Conservation (phyloP, 1,140 invertebrate species). For the Drosophila ohnishii region DNA sequence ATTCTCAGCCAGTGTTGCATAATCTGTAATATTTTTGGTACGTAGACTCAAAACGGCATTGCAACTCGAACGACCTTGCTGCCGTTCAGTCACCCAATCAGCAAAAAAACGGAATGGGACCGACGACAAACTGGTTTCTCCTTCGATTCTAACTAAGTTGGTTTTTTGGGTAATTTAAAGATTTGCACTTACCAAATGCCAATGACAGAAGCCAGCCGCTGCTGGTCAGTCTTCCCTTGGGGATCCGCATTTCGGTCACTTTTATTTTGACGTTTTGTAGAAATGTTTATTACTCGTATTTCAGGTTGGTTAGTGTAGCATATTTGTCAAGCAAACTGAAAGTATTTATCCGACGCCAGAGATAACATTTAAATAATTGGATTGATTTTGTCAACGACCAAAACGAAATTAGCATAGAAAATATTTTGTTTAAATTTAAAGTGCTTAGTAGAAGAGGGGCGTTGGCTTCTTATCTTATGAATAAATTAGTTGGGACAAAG, state of each 20-base stretch:
- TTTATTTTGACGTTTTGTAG: background rate
- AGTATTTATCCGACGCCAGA: slow-evolving; percentile 19
- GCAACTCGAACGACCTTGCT: slow-evolving; percentile 64
- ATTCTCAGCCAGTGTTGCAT: slow-evolving; percentile 47
- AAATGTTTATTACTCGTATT: slow-evolving; percentile 32
- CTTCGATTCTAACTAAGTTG: slow-evolving; percentile 38
- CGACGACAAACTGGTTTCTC: slow-evolving; percentile 56
- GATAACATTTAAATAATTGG: slow-evolving; percentile 21
- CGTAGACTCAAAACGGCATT: slow-evolving; percentile 40
- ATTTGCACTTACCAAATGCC: slow-evolving; percentile 77
- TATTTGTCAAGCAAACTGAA: slow-evolving; percentile 45
- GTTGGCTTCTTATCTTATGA: slow-evolving; percentile 16
- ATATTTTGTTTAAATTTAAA: background rate
- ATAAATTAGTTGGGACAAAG: slow-evolving; percentile 43
- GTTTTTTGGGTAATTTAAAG: slow-evolving; percentile 42
- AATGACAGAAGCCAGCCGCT: slow-evolving; percentile 62
- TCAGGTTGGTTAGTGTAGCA: slow-evolving; percentile 45
- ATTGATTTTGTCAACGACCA: slow-evolving; percentile 24
- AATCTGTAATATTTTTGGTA: slow-evolving; percentile 63
- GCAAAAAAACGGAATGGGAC: slow-evolving; percentile 16
- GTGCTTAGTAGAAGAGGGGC: slow-evolving; percentile 17
- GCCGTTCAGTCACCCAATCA: slow-evolving; percentile 60
- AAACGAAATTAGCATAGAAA: slow-evolving; percentile 19
- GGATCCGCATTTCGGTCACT: slow-evolving; percentile 34
- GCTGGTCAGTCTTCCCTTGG: slow-evolving; percentile 28